These are phyloP conservation scores for Lordiphosa mommai DNA, from an alignment of 1,140 invertebrate species.

Conservation along the genomic window DNA sequence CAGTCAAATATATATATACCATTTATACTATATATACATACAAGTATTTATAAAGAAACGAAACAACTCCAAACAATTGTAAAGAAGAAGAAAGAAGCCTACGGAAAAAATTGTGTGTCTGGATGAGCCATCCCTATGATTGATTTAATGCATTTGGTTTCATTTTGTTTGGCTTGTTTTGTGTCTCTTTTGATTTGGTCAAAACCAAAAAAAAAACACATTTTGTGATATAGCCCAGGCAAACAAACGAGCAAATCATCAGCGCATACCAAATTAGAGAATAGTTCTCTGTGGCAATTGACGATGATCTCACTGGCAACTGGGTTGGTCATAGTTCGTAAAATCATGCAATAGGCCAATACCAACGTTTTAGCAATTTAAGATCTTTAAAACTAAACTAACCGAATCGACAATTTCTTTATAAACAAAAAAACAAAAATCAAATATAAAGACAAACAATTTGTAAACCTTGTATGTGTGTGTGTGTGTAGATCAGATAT, in stretches of 20 bases:
- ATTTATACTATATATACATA: not conserved
- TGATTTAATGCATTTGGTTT: too few species aligned
- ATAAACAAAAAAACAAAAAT: slow-evolving; percentile 20
- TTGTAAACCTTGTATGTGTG: slow-evolving; percentile 50
- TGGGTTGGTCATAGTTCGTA: slow-evolving; percentile 28
- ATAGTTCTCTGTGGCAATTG: not conserved
- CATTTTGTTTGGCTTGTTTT: too few species aligned
- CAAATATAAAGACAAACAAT: slow-evolving; percentile 30
- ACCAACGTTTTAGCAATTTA: slow-evolving; percentile 65
- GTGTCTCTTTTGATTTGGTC: too few species aligned
- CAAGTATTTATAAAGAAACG: not conserved
- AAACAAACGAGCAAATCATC: slow-evolving; percentile 2
- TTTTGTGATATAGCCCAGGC: slow-evolving; percentile 16
- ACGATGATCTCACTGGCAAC: too few species aligned
- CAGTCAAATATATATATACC: not conserved
- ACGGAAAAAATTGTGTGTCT: not conserved
- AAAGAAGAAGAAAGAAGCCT: not conserved
- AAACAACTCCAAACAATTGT: not conserved
- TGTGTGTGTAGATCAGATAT: slow-evolving; percentile 42
- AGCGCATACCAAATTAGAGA: not conserved
- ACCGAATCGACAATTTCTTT: slow-evolving; percentile 42
- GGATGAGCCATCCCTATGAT: too few species aligned
- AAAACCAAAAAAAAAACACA: slow-evolving; percentile 5
- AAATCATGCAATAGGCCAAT: slow-evolving; percentile 69
- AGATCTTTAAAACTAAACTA: slow-evolving; percentile 42